Percentiles rank a stretch among this genome's conserved stretches.
Conservation (phyloP, 2,113 vertebrate species). For the Glareola pratincola region DNA sequence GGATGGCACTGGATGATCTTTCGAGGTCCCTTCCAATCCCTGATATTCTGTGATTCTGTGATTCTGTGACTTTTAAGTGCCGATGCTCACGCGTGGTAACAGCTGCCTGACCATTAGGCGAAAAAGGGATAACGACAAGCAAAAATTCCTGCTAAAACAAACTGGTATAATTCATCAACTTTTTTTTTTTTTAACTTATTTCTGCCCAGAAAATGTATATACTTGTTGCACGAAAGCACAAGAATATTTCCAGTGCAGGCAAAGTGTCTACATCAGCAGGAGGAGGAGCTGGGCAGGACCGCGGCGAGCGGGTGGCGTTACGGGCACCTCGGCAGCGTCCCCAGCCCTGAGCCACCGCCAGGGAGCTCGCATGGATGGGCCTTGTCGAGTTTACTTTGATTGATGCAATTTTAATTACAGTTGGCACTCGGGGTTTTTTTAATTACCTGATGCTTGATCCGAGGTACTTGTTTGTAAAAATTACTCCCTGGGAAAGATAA, state of each 20-base stretch:
- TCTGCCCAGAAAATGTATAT: rapidly evolving
- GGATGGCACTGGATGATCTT: no score
- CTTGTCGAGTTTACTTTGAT: no score
- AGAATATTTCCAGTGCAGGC: not conserved
- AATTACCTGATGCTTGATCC: no score
- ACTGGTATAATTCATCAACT: not conserved
- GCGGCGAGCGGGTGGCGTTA: no score
- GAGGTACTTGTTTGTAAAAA: not conserved
- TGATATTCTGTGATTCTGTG: no score
- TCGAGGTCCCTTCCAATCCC: no score
- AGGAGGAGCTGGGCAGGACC: not conserved
- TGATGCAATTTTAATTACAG: not conserved
- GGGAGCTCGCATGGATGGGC: not conserved
- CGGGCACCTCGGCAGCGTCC: rapidly evolving
- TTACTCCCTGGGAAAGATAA: no score
- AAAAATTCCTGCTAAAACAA: not conserved
- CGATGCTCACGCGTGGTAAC: rapidly evolving
- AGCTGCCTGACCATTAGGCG: not conserved
- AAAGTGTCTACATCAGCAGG: not conserved
- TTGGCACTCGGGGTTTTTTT: not conserved
- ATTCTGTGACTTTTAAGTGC: no score
- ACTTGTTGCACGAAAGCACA: not conserved
- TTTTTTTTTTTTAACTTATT: not conserved
- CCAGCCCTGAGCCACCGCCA: not conserved
- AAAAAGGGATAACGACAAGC: not conserved